phyloP scores from a whole-genome alignment of 2,113 vertebrate genomes.

The Stegastes partitus region DNA sequence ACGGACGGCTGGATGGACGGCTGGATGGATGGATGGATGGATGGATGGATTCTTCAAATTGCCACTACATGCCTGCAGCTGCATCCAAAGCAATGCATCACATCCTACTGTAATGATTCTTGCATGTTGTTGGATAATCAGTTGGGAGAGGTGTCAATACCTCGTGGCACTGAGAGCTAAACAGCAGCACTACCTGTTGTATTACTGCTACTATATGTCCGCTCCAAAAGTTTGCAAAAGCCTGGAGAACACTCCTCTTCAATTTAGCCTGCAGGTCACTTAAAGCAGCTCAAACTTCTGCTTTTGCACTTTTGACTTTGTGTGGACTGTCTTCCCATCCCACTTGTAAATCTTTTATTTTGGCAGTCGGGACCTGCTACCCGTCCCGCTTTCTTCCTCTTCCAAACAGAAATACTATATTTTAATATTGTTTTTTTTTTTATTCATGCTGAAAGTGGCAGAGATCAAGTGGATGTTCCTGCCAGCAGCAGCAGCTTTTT shows the following conservation, averaged over 20 bases:
- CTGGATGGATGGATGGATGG: too few relatives aligned
- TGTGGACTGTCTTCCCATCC: conserved; percentile 10
- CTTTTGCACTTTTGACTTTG: conserved; percentile 41
- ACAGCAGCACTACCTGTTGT: background rate
- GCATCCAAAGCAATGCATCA: too few relatives aligned
- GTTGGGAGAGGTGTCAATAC: background rate
- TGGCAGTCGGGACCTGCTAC: conserved; percentile 18
- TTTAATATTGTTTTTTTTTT: conserved; percentile 36
- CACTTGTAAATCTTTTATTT: conserved; percentile 17
- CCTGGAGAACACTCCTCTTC: too few relatives aligned
- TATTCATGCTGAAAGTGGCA: conserved; percentile 48
- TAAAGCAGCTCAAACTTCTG: conserved; percentile 15
- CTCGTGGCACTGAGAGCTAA: background rate
- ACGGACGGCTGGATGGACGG: too few relatives aligned
- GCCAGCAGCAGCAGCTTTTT: conserved; percentile 44
- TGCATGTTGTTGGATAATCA: background rate
- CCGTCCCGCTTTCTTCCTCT: conserved; percentile 21
- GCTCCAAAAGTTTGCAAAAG: too few relatives aligned
- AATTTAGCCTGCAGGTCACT: conserved; percentile 1
- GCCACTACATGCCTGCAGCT: too few relatives aligned
- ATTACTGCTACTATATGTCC: background rate
- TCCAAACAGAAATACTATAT: conserved; percentile 50
- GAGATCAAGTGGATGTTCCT: conserved; percentile 58
- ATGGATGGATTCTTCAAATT: too few relatives aligned
- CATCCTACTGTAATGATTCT: background rate